Evolutionary conservation across 2,113 vertebrate genomes (phyloP), one percentile per base, ranked within the genome.

Genomic region (Xyrauchen texanus): DNA sequence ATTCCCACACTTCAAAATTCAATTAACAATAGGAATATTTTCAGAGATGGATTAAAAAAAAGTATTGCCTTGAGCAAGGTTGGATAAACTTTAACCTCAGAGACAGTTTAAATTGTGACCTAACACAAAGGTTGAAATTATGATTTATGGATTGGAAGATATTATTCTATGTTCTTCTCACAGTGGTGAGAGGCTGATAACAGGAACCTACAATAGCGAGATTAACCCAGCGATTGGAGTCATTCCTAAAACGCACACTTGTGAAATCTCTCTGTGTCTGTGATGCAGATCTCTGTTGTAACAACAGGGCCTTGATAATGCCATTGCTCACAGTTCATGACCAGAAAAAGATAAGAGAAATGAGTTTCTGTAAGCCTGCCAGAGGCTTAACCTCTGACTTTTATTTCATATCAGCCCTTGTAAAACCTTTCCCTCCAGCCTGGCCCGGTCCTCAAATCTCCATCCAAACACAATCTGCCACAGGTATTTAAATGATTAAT

Each of bases 321-420:
- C 91, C 90, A 90, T 91, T 93, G 90, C 91, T 88, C 88, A 84
- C 79, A 88, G 91, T 90, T 93, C 90, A 89, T 86, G 89, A 91
- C 88, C 88, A 87, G 85, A 45, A 75, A 21, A 84, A 91, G 92
- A 93, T 92, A 93, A 92, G 90, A 93, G 89, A 91, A 34, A 92
- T 92, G 89, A 88, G 89, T 91, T 93, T 92, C 87, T 88, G 89
- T 92, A 89, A 91, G 85, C 90, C 88, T 81, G 83, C 85, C 81
- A 81, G 84, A 89, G 85, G 89, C 91, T 93, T 92, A 91, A 94
- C 92, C 92, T 92, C 83, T 91, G 91, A 90, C 90, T 90, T 89
- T 87, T 88, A 89, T 90, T 92, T 91, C 79, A 76, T 88, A 88
- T 88, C 82, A 84, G 87, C 83, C 83, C 81, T 76, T 65, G 34